Percentiles rank a stretch among this genome's conserved stretches.
phyloP scores from a whole-genome alignment of 2,797 vertebrate genomes.

The Phrynocephalus forsythii region DNA sequence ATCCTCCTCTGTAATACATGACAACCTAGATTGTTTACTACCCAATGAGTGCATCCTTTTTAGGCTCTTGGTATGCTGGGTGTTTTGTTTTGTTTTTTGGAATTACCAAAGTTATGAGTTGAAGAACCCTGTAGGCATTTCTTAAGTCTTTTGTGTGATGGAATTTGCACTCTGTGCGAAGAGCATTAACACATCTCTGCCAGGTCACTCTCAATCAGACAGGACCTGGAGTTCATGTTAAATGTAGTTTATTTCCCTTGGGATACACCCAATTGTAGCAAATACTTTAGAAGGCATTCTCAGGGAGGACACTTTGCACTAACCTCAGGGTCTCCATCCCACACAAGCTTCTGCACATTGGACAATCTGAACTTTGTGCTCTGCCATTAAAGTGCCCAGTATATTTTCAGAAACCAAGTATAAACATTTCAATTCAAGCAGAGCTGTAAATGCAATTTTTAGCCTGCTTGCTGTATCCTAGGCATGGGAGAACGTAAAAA shows the following conservation, averaged over 20 bases:
- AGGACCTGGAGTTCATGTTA: conserved; percentile 38
- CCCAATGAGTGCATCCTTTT: background rate
- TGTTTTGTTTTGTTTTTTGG: background rate
- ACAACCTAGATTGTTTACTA: background rate
- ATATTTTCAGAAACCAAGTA: conserved; percentile 55
- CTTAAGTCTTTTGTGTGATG: background rate
- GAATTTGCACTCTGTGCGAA: conserved; percentile 1
- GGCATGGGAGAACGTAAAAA: conserved; percentile 37
- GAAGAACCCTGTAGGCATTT: conserved; percentile 21
- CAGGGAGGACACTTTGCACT: conserved; percentile 38
- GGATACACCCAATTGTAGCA: conserved; percentile 54
- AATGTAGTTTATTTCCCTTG: conserved; percentile 48
- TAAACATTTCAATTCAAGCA: conserved; percentile 52
- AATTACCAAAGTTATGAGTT: background rate
- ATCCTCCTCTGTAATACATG: background rate
- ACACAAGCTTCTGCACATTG: conserved; percentile 38
- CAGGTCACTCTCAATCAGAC: conserved; percentile 40
- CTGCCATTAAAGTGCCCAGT: conserved; percentile 38
- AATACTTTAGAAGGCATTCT: conserved; percentile 52
- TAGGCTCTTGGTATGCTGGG: background rate
- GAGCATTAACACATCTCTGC: conserved; percentile 34
- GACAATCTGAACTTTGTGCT: conserved; percentile 57
- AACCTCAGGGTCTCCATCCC: conserved; percentile 53
- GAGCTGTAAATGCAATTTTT: conserved; percentile 48
- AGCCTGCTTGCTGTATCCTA: conserved; percentile 24